Base-by-base conservation (phyloP, 2,888 invertebrate genomes). In the Teleogryllus oceanicus region DNA sequence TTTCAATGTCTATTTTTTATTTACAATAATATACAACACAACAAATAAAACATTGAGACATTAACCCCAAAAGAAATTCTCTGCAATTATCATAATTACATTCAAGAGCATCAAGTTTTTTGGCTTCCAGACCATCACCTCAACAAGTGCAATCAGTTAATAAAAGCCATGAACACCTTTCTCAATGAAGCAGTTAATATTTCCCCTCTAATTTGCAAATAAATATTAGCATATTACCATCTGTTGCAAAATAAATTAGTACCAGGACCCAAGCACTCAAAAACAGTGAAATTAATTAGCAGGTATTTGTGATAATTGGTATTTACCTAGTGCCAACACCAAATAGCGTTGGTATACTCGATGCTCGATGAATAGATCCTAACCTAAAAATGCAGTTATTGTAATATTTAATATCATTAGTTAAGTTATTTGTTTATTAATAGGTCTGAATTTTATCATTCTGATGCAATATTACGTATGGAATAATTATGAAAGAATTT, bases 321-420 rank as follows among this genome's bases (percentile, higher is more conserved):
- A 85, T 88, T 90, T 93, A 93, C 93, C 93, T 93, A 91, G 91
- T 91, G 88, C 92, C 91, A 87, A 91, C 90, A 88, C 92, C 91
- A 86, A 92, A 91, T 89, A 95, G 91, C 89, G 94, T 93, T 88
- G 95, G 95, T 90, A 95, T 95, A 90, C 95, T 95, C 88, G 94
- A 95, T 86, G 95, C 94, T 91, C 95, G 92, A 91, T 93, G 93
- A 90, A 95, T 94, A 89, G 92, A 92, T 88, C 93, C 87, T 86
- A 88, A 88, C 89, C 90, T 90, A 89, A 83, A 90, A 82, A 74
- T 77, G 80, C 51, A 82, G 75, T 76, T 18, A n/a, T 21, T 49
- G 77, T 37, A 77, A n/a, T 49, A 50, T 49, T 49, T 13, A 49
- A 49, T 77, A 77, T 12, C n/a, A 49, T 50, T 77, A 21, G 62